phyloP scores from a whole-genome alignment of 1,140 invertebrate genomes.

The Harlomillsia oculata region DNA sequence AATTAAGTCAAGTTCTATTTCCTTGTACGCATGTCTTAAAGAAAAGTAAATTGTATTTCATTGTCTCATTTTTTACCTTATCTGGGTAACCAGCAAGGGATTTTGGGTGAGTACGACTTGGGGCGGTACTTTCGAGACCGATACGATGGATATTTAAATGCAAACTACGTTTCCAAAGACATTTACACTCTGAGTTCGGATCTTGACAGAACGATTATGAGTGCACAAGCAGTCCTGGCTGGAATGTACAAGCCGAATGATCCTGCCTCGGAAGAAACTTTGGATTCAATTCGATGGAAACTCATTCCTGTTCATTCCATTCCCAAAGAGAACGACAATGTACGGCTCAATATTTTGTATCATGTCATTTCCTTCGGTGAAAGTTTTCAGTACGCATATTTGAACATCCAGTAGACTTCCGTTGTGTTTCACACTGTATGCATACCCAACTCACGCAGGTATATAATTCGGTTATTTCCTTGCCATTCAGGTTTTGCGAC shows the following conservation, averaged over 20 bases:
- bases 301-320: conserved; percentile 77
- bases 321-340: conserved; percentile 54
- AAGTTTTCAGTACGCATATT: no score
- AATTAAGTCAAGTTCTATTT: no score
- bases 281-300: conserved; percentile 75
- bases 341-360: no score
- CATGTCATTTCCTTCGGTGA: no score
- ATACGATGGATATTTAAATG: conserved; percentile 51
- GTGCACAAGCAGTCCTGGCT: conserved; percentile 70
- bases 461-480: no score
- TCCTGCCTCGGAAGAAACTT: conserved; percentile 17
- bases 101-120: conserved; percentile 61
- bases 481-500: conserved; percentile 47
- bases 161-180: conserved; percentile 47
- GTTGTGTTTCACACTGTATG: no score
- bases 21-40: no score
- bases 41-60: not conserved
- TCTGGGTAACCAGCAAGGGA: conserved; percentile 45
- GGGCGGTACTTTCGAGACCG: conserved; percentile 64
- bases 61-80: not conserved
- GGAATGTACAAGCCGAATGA: conserved; percentile 55
- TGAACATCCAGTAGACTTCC: no score
- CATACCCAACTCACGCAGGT: no score
- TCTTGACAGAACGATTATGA: conserved; percentile 79
- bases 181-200: conserved; percentile 68